Percentiles rank a stretch among this genome's conserved stretches.
phyloP scores from a whole-genome alignment of 2,888 invertebrate genomes.

The Ashinkailepas kermadecensis region DNA sequence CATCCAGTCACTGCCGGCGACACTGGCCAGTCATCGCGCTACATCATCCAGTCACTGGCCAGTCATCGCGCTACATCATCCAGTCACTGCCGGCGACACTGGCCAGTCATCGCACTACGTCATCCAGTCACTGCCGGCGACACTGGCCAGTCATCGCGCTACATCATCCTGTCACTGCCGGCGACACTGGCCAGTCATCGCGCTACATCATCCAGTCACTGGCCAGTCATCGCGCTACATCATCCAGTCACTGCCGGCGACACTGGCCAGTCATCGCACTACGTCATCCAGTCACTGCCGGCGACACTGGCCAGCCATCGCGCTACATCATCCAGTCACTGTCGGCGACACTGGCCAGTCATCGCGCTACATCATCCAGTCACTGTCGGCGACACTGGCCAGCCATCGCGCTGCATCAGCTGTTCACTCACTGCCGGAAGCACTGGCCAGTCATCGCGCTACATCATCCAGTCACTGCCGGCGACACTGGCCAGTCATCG shows the following conservation, averaged over 20 bases:
- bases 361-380: background rate
- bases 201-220: background rate
- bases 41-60: background rate
- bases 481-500: background rate
- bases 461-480: background rate
- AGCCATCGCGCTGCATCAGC: background rate
- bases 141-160: background rate
- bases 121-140: background rate
- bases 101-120: background rate
- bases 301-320: background rate
- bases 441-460: background rate
- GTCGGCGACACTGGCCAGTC: background rate
- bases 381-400: background rate
- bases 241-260: background rate
- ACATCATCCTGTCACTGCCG: background rate
- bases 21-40: background rate
- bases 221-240: background rate
- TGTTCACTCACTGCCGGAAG: background rate
- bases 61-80: background rate
- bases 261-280: background rate
- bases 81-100: constrained; percentile 2
- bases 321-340: too few species aligned
- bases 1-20: too few species aligned
- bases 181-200: background rate
- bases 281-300: background rate